Conservation (phyloP, 2,888 invertebrate genomes). For the Flexamia atlantica region DNA sequence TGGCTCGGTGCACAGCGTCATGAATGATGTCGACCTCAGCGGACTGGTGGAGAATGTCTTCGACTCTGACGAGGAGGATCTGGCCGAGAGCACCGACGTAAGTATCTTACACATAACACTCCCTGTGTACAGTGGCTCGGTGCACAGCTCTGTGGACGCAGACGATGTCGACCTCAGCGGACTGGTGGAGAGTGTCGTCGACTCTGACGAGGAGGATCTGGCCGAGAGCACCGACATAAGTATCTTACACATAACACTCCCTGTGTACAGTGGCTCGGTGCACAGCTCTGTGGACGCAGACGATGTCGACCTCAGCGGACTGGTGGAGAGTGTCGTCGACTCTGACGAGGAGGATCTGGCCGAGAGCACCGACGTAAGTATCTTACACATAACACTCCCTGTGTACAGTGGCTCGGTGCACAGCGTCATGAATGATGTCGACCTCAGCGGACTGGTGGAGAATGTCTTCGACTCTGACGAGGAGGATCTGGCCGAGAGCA, state of each 20-base stretch:
- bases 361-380: constrained; percentile 88
- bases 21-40: constrained; percentile 89
- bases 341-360: constrained; percentile 97
- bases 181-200: constrained; percentile 98
- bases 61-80: constrained; percentile 96
- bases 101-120: constrained; percentile 91
- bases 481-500: constrained; percentile 93
- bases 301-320: constrained; percentile 94
- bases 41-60: constrained; percentile 97
- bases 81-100: constrained; percentile 92
- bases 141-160: constrained; percentile 87
- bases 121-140: too few relatives aligned
- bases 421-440: constrained; percentile 87
- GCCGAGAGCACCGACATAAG: constrained; percentile 91
- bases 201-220: constrained; percentile 96
- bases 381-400: constrained; percentile 86
- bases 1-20: constrained; percentile 91
- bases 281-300: constrained; percentile 87
- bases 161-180: too few relatives aligned
- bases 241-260: constrained; percentile 97
- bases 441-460: too few relatives aligned
- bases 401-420: constrained; percentile 97
- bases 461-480: constrained; percentile 98
- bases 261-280: constrained; percentile 96
- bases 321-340: constrained; percentile 97